Conservation (phyloP, 2,888 invertebrate species). For the Camponotus fellah region DNA sequence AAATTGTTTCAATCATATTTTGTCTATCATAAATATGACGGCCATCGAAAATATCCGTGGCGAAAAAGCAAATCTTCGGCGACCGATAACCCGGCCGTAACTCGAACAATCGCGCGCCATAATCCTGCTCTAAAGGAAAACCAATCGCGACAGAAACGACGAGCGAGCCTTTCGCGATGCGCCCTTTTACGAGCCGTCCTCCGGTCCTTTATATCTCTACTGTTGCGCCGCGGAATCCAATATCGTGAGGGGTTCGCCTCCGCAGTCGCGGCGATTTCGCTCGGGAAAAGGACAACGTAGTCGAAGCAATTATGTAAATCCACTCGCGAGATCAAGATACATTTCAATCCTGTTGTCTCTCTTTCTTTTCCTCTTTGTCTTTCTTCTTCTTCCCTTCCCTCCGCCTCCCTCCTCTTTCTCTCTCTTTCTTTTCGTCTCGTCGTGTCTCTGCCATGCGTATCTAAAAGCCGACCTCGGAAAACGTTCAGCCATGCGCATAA, state of each 20-base stretch:
- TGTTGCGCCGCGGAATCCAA: conserved; percentile 50
- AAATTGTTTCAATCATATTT: not conserved
- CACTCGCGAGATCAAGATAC: conserved; percentile 78
- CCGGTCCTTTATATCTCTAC: conserved; percentile 38
- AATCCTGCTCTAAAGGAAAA: conserved; percentile 36
- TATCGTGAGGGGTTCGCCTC: conserved; percentile 35
- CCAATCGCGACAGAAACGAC: conserved; percentile 26
- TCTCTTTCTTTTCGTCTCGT: not conserved
- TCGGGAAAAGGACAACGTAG: conserved; percentile 71
- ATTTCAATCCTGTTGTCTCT: conserved; percentile 74
- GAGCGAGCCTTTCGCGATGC: conserved; percentile 18
- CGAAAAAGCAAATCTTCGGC: not conserved
- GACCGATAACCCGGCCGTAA: conserved; percentile 25
- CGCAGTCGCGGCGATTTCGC: conserved; percentile 48
- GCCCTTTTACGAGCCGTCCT: conserved; percentile 46
- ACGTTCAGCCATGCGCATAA: conserved; percentile 49
- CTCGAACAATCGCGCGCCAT: conserved; percentile 25
- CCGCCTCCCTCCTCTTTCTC: not conserved
- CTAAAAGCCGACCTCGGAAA: conserved; percentile 46
- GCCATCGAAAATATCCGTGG: not conserved
- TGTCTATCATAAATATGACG: not conserved
- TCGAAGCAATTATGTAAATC: conserved; percentile 82
- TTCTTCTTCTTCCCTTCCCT: not conserved
- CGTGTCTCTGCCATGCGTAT: conserved; percentile 3
- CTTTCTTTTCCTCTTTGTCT: not conserved